These are phyloP conservation scores for Galemys pyrenaicus DNA, from an alignment of 2,113 vertebrate genomes.

Conservation along the genomic window DNA sequence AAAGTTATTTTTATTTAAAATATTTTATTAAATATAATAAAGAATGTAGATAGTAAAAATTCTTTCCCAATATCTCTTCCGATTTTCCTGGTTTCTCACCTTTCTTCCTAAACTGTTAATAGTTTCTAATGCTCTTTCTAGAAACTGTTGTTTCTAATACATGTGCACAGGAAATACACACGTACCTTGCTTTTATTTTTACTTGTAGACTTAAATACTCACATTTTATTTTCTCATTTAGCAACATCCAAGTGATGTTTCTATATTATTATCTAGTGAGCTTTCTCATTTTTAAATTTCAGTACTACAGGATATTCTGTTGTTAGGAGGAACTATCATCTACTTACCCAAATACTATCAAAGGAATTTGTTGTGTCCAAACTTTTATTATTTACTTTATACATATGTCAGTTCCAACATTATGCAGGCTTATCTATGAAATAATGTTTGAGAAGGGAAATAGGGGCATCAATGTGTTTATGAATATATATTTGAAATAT, in stretches of 20 bases:
- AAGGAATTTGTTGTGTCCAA: background rate
- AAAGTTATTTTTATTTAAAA: constrained; percentile 12
- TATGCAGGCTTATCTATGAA: background rate
- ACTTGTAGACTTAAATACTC: background rate
- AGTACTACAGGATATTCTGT: background rate
- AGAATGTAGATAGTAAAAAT: background rate
- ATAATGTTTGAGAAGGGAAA: background rate
- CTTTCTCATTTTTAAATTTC: background rate
- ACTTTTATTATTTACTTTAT: background rate
- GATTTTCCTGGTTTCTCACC: background rate
- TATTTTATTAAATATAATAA: constrained; percentile 15
- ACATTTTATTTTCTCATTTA: constrained; percentile 15
- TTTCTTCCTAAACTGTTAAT: background rate
- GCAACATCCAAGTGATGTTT: background rate
- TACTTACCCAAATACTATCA: background rate
- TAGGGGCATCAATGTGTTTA: background rate
- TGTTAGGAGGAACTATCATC: background rate
- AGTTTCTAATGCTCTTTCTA: background rate
- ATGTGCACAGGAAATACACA: background rate
- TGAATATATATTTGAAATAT: background rate
- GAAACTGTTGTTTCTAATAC: background rate
- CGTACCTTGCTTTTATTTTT: background rate
- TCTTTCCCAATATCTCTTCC: background rate
- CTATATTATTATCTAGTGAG: background rate
- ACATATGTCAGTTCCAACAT: background rate